A percentile compares a stretch with the other conserved stretches of the same genome.
phyloP scores from a whole-genome alignment of 2,797 vertebrate genomes.

The Rhodeus uyekii region DNA sequence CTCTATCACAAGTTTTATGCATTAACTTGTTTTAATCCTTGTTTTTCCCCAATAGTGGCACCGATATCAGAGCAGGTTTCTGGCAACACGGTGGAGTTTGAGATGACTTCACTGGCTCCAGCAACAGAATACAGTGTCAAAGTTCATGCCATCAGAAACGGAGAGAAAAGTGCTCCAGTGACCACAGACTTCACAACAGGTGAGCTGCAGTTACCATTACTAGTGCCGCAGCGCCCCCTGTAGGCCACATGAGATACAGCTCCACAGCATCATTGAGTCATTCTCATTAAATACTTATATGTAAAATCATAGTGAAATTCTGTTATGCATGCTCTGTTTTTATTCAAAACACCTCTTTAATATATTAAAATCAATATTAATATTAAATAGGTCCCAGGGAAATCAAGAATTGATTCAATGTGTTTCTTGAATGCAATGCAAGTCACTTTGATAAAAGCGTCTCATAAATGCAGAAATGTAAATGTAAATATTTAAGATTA shows the following conservation, averaged over 20 bases:
- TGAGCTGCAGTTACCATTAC: conserved; percentile 58
- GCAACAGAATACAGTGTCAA: conserved; percentile 82
- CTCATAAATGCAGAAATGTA: too few species aligned
- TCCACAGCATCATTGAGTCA: not conserved
- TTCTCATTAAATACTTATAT: not conserved
- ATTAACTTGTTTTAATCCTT: not conserved
- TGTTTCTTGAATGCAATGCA: too few species aligned
- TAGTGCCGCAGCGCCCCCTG: not conserved
- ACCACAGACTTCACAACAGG: conserved; percentile 87
- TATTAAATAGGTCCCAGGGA: too few species aligned
- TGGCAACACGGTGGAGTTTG: conserved; percentile 86
- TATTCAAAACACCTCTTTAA: not conserved
- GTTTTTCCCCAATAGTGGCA: conserved; percentile 69
- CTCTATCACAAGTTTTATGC: not conserved
- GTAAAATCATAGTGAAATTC: not conserved
- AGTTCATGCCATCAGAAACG: conserved; percentile 80
- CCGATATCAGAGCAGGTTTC: conserved; percentile 83
- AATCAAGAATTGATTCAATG: too few species aligned
- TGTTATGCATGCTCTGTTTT: not conserved
- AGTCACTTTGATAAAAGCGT: too few species aligned
- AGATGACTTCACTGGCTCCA: conserved; percentile 82
- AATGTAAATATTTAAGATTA: not conserved
- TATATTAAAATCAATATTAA: not conserved
- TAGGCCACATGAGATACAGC: not conserved
- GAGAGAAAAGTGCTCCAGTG: conserved; percentile 77